Evolutionary conservation across 2,888 invertebrate species (phyloP).

Genomic region (Apamea monoglypha): DNA sequence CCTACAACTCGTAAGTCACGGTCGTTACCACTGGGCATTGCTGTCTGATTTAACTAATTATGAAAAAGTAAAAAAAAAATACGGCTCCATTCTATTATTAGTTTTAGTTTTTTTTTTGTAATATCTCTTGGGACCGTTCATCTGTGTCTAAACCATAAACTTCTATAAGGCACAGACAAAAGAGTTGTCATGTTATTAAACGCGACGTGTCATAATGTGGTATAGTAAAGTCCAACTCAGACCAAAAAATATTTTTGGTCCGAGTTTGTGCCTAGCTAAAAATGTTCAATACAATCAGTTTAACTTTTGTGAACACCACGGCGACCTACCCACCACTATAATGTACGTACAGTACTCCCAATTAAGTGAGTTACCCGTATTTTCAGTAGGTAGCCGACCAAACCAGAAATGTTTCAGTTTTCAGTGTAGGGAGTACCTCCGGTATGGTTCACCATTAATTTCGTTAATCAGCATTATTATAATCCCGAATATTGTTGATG

Average conservation of each 20-base stretch:
- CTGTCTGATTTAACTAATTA: neutral
- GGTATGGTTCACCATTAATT: conserved; percentile 22
- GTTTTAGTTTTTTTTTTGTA: neutral
- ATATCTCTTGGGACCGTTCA: neutral
- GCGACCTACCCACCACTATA: conserved; percentile 3
- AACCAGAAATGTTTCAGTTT: conserved; percentile 11
- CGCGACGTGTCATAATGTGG: neutral
- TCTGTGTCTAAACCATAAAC: neutral
- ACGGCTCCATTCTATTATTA: neutral
- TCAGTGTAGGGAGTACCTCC: neutral
- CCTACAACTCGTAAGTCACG: neutral
- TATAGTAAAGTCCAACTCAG: too few relatives aligned
- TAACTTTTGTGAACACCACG: neutral
- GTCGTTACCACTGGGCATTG: neutral
- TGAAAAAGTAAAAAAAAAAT: neutral
- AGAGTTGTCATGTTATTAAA: neutral
- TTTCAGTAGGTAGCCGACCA: neutral
- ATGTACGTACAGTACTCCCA: conserved; percentile 65
- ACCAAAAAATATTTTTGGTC: too few relatives aligned
- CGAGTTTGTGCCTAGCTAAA: neutral
- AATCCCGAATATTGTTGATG: neutral
- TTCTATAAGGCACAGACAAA: neutral
- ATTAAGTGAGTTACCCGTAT: conserved; percentile 68
- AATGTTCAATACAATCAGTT: neutral
- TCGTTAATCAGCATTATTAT: conserved; percentile 16